A percentile compares a stretch with the other conserved stretches of the same genome.
These are phyloP conservation scores for Melanotaenia duboulayi DNA, from an alignment of 2,113 vertebrate species.

Conservation along the genomic window DNA sequence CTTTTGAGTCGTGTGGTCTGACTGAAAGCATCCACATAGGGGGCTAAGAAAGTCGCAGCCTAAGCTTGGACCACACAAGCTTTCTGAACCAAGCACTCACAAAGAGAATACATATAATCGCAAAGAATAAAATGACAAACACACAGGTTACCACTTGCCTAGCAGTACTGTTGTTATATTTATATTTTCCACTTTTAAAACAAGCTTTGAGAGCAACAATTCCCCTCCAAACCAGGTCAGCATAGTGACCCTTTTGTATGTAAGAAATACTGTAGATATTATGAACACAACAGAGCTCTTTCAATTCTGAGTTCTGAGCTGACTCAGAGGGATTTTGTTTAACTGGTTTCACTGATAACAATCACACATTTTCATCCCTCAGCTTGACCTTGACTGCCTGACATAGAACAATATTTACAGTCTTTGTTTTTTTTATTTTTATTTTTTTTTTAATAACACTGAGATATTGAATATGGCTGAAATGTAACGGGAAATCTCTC, in stretches of 20 bases:
- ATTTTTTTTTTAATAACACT: neutral
- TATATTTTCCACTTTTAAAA: neutral
- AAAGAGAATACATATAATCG: constrained; percentile 20
- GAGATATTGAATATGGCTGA: neutral
- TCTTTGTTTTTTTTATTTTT: neutral
- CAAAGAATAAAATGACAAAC: neutral
- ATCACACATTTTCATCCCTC: constrained; percentile 27
- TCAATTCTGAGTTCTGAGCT: constrained; percentile 20
- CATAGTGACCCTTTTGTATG: constrained; percentile 5
- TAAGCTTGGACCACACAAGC: constrained; percentile 41
- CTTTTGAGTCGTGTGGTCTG: constrained; percentile 49
- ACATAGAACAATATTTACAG: constrained; percentile 6
- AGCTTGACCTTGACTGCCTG: constrained; percentile 30
- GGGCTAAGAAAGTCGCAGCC: constrained; percentile 31
- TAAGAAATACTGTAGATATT: constrained; percentile 5
- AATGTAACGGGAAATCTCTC: neutral
- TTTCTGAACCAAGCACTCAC: constrained; percentile 13
- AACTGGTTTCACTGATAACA: constrained; percentile 47
- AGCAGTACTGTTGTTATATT: neutral
- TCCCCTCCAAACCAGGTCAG: constrained; percentile 3
- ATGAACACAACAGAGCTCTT: constrained; percentile 49
- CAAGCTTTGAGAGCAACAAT: constrained; percentile 1
- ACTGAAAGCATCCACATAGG: constrained; percentile 50
- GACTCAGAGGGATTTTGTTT: constrained; percentile 45
- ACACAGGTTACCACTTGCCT: constrained; percentile 15